Percentiles rank a stretch among this genome's conserved stretches.
phyloP scores from a whole-genome alignment of 2,888 invertebrate genomes.

The Athalia rosae region DNA sequence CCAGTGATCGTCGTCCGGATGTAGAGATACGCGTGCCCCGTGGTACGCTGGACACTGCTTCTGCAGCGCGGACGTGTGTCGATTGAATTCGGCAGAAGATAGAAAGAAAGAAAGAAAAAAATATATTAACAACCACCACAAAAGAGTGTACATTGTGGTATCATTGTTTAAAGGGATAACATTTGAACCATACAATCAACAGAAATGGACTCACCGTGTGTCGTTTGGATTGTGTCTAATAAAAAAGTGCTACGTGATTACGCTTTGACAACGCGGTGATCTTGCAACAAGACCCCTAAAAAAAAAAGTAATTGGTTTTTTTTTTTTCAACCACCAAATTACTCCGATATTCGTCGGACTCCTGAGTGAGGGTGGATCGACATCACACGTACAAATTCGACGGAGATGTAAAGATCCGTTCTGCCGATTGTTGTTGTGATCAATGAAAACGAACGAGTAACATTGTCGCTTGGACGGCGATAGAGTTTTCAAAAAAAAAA shows the following conservation, averaged over 20 bases:
- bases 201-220: constrained; percentile 40
- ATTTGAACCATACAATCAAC: neutral
- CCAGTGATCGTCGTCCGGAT: constrained; percentile 18
- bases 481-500: too few relatives aligned
- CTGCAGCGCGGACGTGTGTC: constrained; percentile 9
- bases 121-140: neutral
- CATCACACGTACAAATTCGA: too few relatives aligned
- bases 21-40: constrained; percentile 33
- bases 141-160: neutral
- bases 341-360: too few relatives aligned
- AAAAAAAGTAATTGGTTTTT: too few relatives aligned
- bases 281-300: too few relatives aligned
- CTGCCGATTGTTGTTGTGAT: too few relatives aligned
- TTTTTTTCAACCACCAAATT: too few relatives aligned
- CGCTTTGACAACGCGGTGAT: constrained; percentile 22
- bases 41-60: constrained; percentile 30
- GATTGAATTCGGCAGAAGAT: neutral
- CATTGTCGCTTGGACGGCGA: neutral
- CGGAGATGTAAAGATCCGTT: too few relatives aligned
- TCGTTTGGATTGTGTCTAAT: constrained; percentile 28
- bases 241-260: constrained; percentile 12
- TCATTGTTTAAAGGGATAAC: neutral
- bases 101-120: neutral
- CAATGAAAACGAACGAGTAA: neutral
- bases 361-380: too few relatives aligned